These are phyloP conservation scores for Meteorus cinctellus DNA, from an alignment of 2,888 invertebrate genomes.

Conservation along the genomic window DNA sequence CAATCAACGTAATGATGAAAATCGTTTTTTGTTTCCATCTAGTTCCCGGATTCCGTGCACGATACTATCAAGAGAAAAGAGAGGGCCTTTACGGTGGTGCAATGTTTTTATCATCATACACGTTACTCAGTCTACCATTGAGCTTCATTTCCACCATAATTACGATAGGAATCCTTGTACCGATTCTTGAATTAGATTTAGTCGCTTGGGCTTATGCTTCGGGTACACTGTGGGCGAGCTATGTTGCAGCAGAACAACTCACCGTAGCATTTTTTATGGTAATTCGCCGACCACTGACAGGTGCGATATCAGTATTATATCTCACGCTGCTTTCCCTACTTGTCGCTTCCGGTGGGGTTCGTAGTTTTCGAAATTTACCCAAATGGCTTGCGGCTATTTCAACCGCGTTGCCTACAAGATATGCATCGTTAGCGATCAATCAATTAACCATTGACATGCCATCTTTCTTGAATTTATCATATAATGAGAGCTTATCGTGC, in stretches of 20 bases:
- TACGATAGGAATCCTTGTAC: conserved; percentile 83
- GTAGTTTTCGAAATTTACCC: conserved; percentile 66
- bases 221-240: conserved; percentile 87
- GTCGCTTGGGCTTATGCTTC: conserved; percentile 66
- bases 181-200: conserved; percentile 70
- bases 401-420: conserved; percentile 66
- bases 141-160: conserved; percentile 84
- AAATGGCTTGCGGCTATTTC: conserved; percentile 67
- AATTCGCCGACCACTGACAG: conserved; percentile 84
- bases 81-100: conserved; percentile 93
- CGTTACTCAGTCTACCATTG: conserved; percentile 87
- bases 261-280: conserved; percentile 87
- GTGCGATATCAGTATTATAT: conserved; percentile 86
- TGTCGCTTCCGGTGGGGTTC: conserved; percentile 65
- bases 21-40: conserved; percentile 41
- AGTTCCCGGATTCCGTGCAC: conserved; percentile 90
- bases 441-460: conserved; percentile 66
- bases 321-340: conserved; percentile 80
- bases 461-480: conserved; percentile 66
- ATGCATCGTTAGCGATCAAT: conserved; percentile 69
- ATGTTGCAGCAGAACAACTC: conserved; percentile 89
- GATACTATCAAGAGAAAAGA: conserved; percentile 92
- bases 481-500: conserved; percentile 75
- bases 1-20: not conserved
- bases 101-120: conserved; percentile 86